Evolutionary conservation across 2,888 invertebrate species (phyloP), one percentile per base, ranked within the genome.

Genomic region (Drosophila tanythrix): DNA sequence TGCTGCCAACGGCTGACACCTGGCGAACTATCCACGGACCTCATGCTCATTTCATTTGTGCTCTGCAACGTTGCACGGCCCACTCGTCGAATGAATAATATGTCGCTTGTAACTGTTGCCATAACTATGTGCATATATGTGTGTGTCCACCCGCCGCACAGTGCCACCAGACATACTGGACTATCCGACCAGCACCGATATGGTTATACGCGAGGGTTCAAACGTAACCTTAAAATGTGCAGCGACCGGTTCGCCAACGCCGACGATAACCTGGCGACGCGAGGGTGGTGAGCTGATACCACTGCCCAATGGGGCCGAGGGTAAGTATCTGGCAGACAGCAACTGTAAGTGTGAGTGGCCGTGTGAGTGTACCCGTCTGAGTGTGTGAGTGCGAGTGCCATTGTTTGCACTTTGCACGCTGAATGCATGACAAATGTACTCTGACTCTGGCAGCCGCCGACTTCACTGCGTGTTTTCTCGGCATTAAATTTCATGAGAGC

Each of bases 151-250:
- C 27, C 27, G 27, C 13, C 21, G 4, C 73, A 74, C 93, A 97
- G 97, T 97, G 70, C 97, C 97, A 59, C 97, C 97, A 51, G 97
- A 97, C 92, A 97, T 97, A 90, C 93, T 97, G 89, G 97, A 97
- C 93, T 96, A 96, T 82, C 96, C 96, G 60, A 97, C 97, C 48
- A 97, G 97, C 91, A 95, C 96, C 4, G 97, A 97, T 92, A 97
- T 97, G 95, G 96, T 96, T 38, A 97, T 97, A 55, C 94, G 96
- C 48, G 98, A 98, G 93, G 97, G 98, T 21, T 96, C 96, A 60
- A 96, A 97, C 79, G 96, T 98, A 72, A 97, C 97, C 88, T 94
- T 98, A 68, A 95, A 96, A 76, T 98, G 98, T 92, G 97, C 97
- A 38, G 98, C 98, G 27, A 97, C 96, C 21, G 97, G 98, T 60